Evolutionary conservation across 1,140 invertebrate species (phyloP).

Genomic region (Thaumetopoea pityocampa): DNA sequence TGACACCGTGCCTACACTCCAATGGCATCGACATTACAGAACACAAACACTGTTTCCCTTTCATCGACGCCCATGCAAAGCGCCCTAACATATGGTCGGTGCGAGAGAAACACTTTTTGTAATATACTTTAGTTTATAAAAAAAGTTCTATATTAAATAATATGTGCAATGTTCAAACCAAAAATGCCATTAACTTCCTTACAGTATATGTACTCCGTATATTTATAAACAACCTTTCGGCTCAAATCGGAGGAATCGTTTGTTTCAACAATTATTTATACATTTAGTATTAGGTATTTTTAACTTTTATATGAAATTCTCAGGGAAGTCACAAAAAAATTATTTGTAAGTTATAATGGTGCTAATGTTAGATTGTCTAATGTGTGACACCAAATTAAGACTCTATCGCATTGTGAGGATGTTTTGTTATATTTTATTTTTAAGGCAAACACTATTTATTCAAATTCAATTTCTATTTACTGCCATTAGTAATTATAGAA

Average conservation of each 20-base stretch:
- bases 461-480: conserved; percentile 63
- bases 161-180: conserved; percentile 73
- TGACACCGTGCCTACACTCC: conserved; percentile 24
- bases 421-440: conserved; percentile 70
- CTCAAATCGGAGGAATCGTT: conserved; percentile 69
- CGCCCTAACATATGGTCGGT: conserved; percentile 57
- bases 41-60: conserved; percentile 59
- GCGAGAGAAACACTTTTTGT: conserved; percentile 59
- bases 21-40: conserved; percentile 28
- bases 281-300: conserved; percentile 73
- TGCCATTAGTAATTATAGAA: conserved; percentile 67
- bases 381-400: conserved; percentile 73
- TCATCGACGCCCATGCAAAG: conserved; percentile 41
- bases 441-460: conserved; percentile 73
- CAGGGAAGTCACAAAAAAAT: conserved; percentile 71
- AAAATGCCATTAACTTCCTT: conserved; percentile 70
- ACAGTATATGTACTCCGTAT: conserved; percentile 50
- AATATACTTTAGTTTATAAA: conserved; percentile 40
- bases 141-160: conserved; percentile 65
- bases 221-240: conserved; percentile 61
- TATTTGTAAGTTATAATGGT: conserved; percentile 73
- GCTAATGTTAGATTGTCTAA: conserved; percentile 73
- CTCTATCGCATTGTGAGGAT: conserved; percentile 68
- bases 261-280: conserved; percentile 69
- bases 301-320: conserved; percentile 72